These are phyloP conservation scores for Hippoglossus stenolepis DNA, from an alignment of 2,113 vertebrate genomes.

Conservation along the genomic window DNA sequence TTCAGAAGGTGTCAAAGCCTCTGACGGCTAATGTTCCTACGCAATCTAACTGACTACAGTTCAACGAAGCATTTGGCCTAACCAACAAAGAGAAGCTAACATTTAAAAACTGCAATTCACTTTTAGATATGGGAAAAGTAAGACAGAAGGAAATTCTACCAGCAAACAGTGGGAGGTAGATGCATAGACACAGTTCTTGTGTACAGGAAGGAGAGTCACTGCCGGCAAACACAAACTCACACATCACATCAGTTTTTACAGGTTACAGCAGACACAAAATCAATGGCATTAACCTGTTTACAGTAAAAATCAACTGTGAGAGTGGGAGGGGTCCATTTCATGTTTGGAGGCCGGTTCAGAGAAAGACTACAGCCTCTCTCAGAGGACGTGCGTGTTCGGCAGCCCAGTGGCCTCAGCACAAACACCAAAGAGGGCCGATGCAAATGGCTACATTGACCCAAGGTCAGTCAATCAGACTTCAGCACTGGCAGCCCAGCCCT, in stretches of 20 bases:
- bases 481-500: conserved; percentile 68
- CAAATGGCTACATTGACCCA: conserved; percentile 77
- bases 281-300: conserved; percentile 71
- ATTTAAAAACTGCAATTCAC: no score
- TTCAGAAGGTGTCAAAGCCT: no score
- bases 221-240: conserved; percentile 21
- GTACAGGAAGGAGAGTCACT: not conserved
- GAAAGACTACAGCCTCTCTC: conserved; percentile 26
- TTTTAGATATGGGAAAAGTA: no score
- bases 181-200: not conserved
- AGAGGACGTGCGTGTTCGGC: conserved; percentile 22
- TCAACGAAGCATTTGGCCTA: no score
- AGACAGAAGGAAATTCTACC: not conserved
- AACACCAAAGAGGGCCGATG: conserved; percentile 62
- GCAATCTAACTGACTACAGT: no score
- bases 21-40: no score
- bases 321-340: conserved; percentile 59
- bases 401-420: conserved; percentile 36
- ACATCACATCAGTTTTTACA: conserved; percentile 45
- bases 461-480: conserved; percentile 79
- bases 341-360: conserved; percentile 26
- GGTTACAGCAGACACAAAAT: conserved; percentile 72
- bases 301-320: conserved; percentile 62
- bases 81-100: no score
- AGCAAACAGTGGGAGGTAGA: not conserved